Base-by-base conservation (phyloP, 2,888 invertebrate species). In the Thera britannica region DNA sequence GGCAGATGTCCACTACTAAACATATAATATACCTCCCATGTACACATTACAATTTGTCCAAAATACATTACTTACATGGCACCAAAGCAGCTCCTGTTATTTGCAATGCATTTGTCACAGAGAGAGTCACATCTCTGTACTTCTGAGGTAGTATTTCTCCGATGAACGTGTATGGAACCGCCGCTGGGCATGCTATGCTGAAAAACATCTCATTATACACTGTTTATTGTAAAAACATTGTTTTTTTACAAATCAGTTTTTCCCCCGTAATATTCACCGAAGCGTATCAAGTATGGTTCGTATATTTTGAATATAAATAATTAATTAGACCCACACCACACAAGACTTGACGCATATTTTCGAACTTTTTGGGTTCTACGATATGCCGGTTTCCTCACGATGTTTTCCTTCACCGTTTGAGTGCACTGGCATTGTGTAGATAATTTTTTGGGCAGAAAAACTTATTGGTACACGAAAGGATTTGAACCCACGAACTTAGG, bases 121-220 rank as follows among this genome's bases (percentile, higher is more conserved):
- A 90, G 1, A 94, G 76, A 5, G 87, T 82, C 2, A 90, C 56
- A 71, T 94, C 94, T 63, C 92, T 84, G 70, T 92, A 84, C 11
- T 81, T 86, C 36, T 75, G 77, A 0, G 94, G 94, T 0, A 90
- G 68, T 9, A 94, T 86, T 77, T 94, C 94, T 5, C 94, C 92
- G 34, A 94, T 90, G 72, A 82, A 93, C 0, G 91, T 85, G 77
- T 92, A 94, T 0, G 93, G 93, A 3, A 84, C 85, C 1, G 93
- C 87, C 0, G 93, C 87, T 2, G 94, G 91, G 65, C 92, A 89
- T 1, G 93, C 90, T 83, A 93, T 78, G 78, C 94, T 94, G 56
- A 56, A 65, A 68, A 34, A 38, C 46, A 59, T 35, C 2, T 58
- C n/a, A 7, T 9, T 46, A 12, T 12, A 58, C 6, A 44, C 3